phyloP scores from a whole-genome alignment of 1,140 invertebrate species.

The Agrypnia vestita region DNA sequence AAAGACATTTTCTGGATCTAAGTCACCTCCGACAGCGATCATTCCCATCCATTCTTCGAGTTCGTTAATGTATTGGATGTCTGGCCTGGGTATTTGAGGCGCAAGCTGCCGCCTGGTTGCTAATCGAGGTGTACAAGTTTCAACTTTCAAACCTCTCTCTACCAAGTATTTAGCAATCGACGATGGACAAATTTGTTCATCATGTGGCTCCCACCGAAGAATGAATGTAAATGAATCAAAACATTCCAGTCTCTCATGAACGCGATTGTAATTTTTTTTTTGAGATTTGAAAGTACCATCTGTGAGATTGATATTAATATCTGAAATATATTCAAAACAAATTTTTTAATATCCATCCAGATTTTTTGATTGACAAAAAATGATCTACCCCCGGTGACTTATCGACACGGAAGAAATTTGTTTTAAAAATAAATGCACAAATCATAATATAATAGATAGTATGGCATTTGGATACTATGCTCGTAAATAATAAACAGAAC shows the following conservation, averaged over 20 bases:
- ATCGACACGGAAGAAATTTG: no score
- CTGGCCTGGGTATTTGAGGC: conserved; percentile 7
- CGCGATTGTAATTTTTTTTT: conserved; percentile 72
- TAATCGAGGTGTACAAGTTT: conserved; percentile 46
- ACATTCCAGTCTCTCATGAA: conserved; percentile 66
- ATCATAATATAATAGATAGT: no score
- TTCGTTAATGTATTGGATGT: neutral
- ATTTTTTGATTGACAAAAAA: no score
- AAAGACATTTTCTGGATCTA: conserved; percentile 36
- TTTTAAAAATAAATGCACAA: no score
- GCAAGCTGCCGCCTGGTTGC: conserved; percentile 33
- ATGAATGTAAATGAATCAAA: conserved; percentile 71
- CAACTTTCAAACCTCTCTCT: conserved; percentile 67
- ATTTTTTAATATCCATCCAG: no score
- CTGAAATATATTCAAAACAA: conserved; percentile 63
- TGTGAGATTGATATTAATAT: conserved; percentile 73
- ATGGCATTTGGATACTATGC: no score
- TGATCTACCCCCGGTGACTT: no score
- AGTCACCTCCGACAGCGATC: conserved; percentile 46
- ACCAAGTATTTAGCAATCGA: conserved; percentile 76
- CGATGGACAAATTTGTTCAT: conserved; percentile 74
- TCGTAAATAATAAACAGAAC: no score
- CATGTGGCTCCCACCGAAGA: conserved; percentile 74
- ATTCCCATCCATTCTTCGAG: conserved; percentile 49
- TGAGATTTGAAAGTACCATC: conserved; percentile 68